phyloP scores from a whole-genome alignment of 2,113 vertebrate genomes.

The Charadrius vociferus region DNA sequence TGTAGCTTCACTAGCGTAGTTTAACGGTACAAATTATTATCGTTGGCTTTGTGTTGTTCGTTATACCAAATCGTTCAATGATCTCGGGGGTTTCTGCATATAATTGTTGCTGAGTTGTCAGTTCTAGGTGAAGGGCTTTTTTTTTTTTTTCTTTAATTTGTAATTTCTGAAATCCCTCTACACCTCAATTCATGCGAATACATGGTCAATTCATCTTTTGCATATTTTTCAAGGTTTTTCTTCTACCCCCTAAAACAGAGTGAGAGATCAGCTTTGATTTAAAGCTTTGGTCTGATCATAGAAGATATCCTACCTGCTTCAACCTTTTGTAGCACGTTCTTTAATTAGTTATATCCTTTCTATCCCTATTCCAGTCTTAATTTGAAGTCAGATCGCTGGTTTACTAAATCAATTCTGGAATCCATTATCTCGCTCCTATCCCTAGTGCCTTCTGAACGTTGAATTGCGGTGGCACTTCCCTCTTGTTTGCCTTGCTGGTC shows the following conservation, averaged over 20 bases:
- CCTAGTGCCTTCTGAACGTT: slow-evolving; percentile 30
- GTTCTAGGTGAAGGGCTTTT: background rate
- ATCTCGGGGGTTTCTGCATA: background rate
- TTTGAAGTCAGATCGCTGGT: slow-evolving; percentile 49
- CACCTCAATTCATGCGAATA: background rate
- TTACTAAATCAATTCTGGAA: slow-evolving; percentile 49
- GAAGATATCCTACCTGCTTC: background rate
- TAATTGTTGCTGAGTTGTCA: background rate
- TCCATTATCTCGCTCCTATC: background rate
- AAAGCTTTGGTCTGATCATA: background rate
- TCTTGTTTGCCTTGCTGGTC: background rate
- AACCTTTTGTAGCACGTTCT: background rate
- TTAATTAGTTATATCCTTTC: slow-evolving; percentile 49
- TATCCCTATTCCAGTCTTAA: slow-evolving; percentile 46
- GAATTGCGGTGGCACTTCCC: background rate
- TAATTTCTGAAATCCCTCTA: background rate
- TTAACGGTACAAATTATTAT: background rate
- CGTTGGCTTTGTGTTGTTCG: background rate
- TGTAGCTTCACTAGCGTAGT: fast-evolving
- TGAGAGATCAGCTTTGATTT: slow-evolving; percentile 5
- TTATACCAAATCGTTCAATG: background rate
- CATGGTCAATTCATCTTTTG: background rate
- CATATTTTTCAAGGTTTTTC: background rate
- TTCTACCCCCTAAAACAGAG: background rate
- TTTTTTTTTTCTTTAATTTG: background rate